phyloP scores from a whole-genome alignment of 2,888 invertebrate species.

The Dexiosoma caninum region DNA sequence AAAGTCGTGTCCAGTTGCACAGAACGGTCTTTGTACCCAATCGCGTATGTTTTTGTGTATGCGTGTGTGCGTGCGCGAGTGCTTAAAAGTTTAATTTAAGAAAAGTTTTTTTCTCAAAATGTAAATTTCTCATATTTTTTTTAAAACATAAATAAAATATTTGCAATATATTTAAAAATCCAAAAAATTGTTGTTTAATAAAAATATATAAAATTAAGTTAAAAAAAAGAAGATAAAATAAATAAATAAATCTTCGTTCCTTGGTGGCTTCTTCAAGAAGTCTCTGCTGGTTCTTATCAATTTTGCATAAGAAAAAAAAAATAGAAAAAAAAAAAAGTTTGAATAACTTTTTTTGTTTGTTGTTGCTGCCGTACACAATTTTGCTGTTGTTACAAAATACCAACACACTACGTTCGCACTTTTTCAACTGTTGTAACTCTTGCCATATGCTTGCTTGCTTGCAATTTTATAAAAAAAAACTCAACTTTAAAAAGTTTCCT shows the following conservation, averaged over 20 bases:
- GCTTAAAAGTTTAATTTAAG: neutral
- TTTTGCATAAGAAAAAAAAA: neutral
- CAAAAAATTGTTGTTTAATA: conserved; percentile 34
- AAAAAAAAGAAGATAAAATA: neutral
- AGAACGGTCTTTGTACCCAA: neutral
- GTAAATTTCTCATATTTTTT: neutral
- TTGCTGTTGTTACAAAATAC: neutral
- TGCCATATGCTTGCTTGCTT: conserved; percentile 42
- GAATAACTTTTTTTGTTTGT: conserved; percentile 13
- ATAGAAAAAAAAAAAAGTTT: conserved; percentile 13
- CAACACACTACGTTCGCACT: conserved; percentile 4
- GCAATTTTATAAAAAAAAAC: conserved; percentile 8
- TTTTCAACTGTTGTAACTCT: conserved; percentile 29
- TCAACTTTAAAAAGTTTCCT: neutral
- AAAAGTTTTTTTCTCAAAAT: neutral
- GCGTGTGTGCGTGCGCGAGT: conserved; percentile 10
- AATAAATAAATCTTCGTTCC: neutral
- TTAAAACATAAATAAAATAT: conserved; percentile 13
- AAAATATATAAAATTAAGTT: neutral
- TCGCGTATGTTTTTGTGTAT: neutral
- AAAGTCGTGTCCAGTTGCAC: conserved; percentile 14
- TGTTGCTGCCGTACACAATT: neutral
- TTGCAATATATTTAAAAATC: neutral
- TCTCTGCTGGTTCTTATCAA: conserved; percentile 38
- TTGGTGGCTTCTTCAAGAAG: neutral